Conservation (phyloP, 30 jellyfish, hydroid and myxozoan genomes). For the Hydractinia echinata region DNA sequence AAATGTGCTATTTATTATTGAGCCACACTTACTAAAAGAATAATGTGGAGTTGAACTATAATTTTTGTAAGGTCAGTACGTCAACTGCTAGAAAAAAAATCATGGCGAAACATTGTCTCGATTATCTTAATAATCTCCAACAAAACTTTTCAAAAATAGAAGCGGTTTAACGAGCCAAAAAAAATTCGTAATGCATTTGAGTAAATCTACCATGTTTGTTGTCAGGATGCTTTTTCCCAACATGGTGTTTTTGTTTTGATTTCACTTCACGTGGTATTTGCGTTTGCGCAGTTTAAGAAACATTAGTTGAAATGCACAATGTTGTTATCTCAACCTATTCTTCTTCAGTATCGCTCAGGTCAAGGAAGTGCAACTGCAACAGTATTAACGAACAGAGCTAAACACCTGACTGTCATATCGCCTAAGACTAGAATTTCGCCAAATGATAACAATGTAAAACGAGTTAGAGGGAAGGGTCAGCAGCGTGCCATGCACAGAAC, state of each 20-base stretch:
- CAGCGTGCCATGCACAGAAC: not conserved
- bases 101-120: conserved; percentile 27
- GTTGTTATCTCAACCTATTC: not conserved
- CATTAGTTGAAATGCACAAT: not conserved
- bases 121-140: not conserved
- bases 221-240: not conserved
- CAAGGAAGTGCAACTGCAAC: conserved; percentile 22
- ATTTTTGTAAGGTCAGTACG: not conserved
- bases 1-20: not conserved
- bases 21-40: not conserved
- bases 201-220: not conserved
- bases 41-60: not conserved
- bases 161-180: not conserved
- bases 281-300: not conserved
- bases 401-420: conserved; percentile 14
- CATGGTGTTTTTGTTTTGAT: not conserved
- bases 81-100: not conserved
- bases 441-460: not conserved
- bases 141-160: not conserved
- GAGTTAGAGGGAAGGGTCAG: not conserved
- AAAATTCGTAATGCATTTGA: not conserved
- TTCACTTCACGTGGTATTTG: not conserved
- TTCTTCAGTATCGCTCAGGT: not conserved
- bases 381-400: conserved; percentile 13
- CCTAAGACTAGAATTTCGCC: not conserved